Evolutionary conservation across 1,140 invertebrate genomes (phyloP), one percentile per base, ranked within the genome.

Genomic region (Olivierus martensii): DNA sequence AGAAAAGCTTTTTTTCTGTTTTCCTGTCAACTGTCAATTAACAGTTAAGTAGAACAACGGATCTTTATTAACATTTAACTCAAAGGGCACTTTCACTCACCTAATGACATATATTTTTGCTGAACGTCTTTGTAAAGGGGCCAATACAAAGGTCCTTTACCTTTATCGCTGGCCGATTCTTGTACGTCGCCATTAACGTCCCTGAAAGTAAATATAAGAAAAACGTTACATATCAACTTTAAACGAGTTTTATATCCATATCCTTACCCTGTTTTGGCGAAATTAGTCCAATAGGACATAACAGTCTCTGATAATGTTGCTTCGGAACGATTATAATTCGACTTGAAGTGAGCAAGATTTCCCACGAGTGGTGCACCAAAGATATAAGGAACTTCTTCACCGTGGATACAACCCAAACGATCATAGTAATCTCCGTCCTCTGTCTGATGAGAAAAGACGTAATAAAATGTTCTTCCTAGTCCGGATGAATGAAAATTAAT

Each of bases 221-320:
- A n/a, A 28, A 28, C 9, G 28, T 28, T 6, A 28, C 9, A 28
- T 6, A 28, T 28, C 28, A 28, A 28, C 28, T 28, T 28, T 28
- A 28, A 28, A 28, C 28, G 28, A 28, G 28, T 28, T 28, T 9
- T 28, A 28, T 28, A 28, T 28, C 83, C 9, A 78, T 2, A 15
- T 46, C 77, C 82, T 81, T 74, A 97, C 93, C 94, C 94, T 10
- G 83, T 87, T 66, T 87, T 84, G n/a, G 88, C 88, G 67, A 99
- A 99, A 74, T 97, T 98, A 17, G 87, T 83, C 72, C 92, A 84
- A 67, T 93, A 94, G 34, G 84, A 79, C 77, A 97, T 94, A 48
- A 94, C 84, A 51, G 84, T 84, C 70, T 94, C 87, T 3, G 89
- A 84, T 7, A 98, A 75, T 43, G 83, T 79, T 53, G 84, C 77